These are phyloP conservation scores for Zele albiditarsus DNA, from an alignment of 2,888 invertebrate species.

Conservation along the genomic window DNA sequence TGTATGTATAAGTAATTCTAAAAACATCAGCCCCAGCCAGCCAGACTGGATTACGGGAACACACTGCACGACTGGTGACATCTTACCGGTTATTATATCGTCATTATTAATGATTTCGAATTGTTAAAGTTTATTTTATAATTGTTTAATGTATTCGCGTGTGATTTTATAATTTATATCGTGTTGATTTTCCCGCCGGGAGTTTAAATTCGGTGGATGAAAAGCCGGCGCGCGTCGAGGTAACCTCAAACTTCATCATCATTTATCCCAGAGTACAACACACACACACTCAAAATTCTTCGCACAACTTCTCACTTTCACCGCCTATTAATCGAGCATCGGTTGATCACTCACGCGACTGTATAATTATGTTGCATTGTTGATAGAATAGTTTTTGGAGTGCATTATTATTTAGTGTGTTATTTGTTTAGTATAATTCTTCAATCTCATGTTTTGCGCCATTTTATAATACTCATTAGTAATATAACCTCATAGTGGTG, in stretches of 20 bases:
- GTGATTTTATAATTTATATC: neutral
- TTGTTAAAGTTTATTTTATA: neutral
- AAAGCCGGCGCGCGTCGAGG: slow-evolving; percentile 70
- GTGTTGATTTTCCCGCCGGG: slow-evolving; percentile 19
- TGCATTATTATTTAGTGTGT: neutral
- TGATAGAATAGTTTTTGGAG: neutral
- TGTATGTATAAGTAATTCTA: slow-evolving; percentile 57
- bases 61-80: slow-evolving; percentile 32
- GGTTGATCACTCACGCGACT: slow-evolving; percentile 27
- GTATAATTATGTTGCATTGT: slow-evolving; percentile 15
- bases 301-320: slow-evolving; percentile 50
- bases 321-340: slow-evolving; percentile 47
- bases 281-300: slow-evolving; percentile 29
- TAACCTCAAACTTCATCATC: slow-evolving; percentile 65
- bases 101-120: slow-evolving; percentile 39
- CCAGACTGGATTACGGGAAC: slow-evolving; percentile 57
- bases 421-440: neutral
- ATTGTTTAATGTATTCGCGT: neutral
- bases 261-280: slow-evolving; percentile 3
- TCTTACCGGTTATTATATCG: slow-evolving; percentile 42
- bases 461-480: neutral
- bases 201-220: slow-evolving; percentile 55
- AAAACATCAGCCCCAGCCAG: slow-evolving; percentile 72
- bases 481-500: neutral
- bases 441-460: neutral